These are phyloP conservation scores for Enteromius mattozi DNA, from an alignment of 2,797 vertebrate genomes.

Conservation along the genomic window DNA sequence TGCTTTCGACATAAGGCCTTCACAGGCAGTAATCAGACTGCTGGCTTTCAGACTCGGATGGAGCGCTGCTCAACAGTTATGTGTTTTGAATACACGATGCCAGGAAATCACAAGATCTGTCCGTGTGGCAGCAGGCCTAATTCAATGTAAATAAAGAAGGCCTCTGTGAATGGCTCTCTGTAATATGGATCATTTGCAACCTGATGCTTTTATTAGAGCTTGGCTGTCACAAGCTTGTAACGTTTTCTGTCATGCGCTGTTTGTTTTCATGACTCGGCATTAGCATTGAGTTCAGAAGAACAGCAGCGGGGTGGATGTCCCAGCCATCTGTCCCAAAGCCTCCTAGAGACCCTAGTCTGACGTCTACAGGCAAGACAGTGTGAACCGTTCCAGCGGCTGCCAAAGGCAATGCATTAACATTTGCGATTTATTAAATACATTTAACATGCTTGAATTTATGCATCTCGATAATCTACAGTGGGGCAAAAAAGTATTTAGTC, in stretches of 20 bases:
- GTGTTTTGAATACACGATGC: neutral
- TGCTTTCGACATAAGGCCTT: neutral
- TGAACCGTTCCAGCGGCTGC: neutral
- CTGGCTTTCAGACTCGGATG: neutral
- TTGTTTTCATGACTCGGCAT: conserved; percentile 34
- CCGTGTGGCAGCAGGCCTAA: neutral
- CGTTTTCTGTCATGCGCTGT: conserved; percentile 21
- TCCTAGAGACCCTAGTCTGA: neutral
- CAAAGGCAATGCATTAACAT: neutral
- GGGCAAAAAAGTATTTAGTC: too few species aligned
- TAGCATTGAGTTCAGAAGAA: conserved; percentile 29
- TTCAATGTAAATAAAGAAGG: conserved; percentile 1
- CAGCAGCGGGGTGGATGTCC: conserved; percentile 36
- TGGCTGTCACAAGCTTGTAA: conserved; percentile 30
- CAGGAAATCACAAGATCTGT: conserved; percentile 19
- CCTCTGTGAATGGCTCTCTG: conserved; percentile 14
- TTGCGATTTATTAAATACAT: neutral
- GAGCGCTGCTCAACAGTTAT: neutral
- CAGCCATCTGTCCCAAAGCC: conserved; percentile 32
- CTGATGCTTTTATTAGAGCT: conserved; percentile 33
- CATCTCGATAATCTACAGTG: too few species aligned
- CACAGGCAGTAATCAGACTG: neutral
- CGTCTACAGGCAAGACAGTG: neutral
- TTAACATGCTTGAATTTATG: neutral
- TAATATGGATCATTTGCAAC: conserved; percentile 32